These are phyloP conservation scores for Drosophila chauvacae DNA, from an alignment of 1,140 invertebrate species.

Conservation along the genomic window DNA sequence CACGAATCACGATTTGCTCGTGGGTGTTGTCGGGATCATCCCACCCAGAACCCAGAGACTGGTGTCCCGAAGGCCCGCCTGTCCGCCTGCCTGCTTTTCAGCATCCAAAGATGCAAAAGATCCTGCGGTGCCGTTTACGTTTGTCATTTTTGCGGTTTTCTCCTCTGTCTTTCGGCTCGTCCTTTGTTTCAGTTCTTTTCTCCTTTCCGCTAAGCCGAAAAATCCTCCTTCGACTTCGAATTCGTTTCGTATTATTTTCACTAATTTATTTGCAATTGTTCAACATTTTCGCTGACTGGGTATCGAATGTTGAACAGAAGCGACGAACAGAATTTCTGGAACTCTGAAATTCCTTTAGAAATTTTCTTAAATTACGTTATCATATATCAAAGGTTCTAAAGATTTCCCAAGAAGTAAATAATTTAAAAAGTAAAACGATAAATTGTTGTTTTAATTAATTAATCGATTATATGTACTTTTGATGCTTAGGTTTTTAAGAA, in stretches of 20 bases:
- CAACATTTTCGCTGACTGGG: constrained; percentile 10
- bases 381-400: not conserved
- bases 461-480: not conserved
- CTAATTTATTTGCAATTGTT: constrained; percentile 61
- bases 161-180: constrained; percentile 22
- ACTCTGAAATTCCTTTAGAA: constrained; percentile 3
- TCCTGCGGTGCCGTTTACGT: constrained; percentile 74
- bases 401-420: not conserved
- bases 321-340: constrained; percentile 5
- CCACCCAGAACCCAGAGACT: constrained; percentile 51
- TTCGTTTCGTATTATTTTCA: constrained; percentile 69
- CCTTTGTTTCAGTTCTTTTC: constrained; percentile 46
- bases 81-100: constrained; percentile 13
- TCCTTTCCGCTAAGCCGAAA: constrained; percentile 30
- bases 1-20: constrained; percentile 54
- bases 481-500: not conserved
- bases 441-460: not conserved
- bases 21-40: constrained; percentile 73
- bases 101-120: not conserved
- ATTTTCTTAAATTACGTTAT: constrained; percentile 31
- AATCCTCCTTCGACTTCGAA: constrained; percentile 20
- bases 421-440: not conserved
- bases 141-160: constrained; percentile 76
- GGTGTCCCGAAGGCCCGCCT: constrained; percentile 22
- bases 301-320: constrained; percentile 43